Percentiles rank a stretch among this genome's conserved stretches.
Evolutionary conservation across 1,140 invertebrate genomes (phyloP).

Genomic region (Danaus plexippus): DNA sequence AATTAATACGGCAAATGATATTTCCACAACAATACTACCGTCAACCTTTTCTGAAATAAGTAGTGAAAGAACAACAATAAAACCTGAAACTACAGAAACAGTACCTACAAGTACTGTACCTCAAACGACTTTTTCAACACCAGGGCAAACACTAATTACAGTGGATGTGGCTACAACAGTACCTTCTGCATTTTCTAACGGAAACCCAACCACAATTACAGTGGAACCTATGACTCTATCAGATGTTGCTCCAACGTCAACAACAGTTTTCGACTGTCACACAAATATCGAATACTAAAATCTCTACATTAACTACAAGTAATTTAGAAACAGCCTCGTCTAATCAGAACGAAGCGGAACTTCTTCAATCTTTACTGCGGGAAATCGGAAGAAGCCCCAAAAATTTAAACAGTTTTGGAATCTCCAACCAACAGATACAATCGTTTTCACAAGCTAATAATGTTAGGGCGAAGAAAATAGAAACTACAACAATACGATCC

Average conservation of each 20-base stretch:
- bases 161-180: constrained; percentile 21
- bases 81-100: constrained; percentile 4
- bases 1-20: constrained; percentile 30
- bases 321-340: constrained; percentile 17
- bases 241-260: constrained; percentile 26
- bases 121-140: constrained; percentile 16
- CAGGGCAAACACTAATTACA: constrained; percentile 10
- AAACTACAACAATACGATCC: constrained; percentile 39
- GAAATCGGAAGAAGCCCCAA: constrained; percentile 35
- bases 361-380: constrained; percentile 42
- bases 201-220: constrained; percentile 21
- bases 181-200: neutral
- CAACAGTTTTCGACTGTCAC: constrained; percentile 22
- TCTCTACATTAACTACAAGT: constrained; percentile 20
- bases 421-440: constrained; percentile 27
- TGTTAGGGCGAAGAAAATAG: constrained; percentile 30
- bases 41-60: constrained; percentile 13
- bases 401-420: constrained; percentile 31
- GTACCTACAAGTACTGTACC: constrained; percentile 8
- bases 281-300: constrained; percentile 17
- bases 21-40: constrained; percentile 30
- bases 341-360: constrained; percentile 29
- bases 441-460: constrained; percentile 32
- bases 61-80: constrained; percentile 13
- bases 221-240: constrained; percentile 28